Percentiles rank a stretch among this genome's conserved stretches.
phyloP scores from a whole-genome alignment of 2,888 invertebrate genomes.

The Oscheius sp. region DNA sequence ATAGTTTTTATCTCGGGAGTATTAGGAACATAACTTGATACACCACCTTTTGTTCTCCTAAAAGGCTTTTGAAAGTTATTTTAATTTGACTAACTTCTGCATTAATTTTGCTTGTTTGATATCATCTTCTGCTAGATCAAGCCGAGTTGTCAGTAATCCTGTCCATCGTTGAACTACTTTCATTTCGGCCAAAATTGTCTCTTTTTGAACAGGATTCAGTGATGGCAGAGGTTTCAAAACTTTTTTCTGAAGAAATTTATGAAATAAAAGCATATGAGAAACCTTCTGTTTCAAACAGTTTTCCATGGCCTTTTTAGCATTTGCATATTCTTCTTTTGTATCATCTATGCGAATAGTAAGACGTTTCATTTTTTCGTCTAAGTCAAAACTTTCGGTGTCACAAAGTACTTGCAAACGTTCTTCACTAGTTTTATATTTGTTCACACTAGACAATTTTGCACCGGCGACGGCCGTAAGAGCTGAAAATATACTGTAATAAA shows the following conservation, averaged over 20 bases:
- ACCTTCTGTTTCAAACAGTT: background rate
- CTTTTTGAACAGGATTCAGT: background rate
- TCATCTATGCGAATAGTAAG: constrained; percentile 12
- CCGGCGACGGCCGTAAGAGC: background rate
- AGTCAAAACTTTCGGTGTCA: constrained; percentile 22
- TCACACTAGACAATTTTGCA: constrained; percentile 3
- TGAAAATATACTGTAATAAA: background rate
- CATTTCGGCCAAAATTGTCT: background rate
- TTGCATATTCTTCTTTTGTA: constrained; percentile 14
- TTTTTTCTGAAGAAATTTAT: constrained; percentile 1
- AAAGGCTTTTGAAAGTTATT: background rate
- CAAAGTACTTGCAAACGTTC: background rate
- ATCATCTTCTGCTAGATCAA: background rate
- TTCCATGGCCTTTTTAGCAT: background rate
- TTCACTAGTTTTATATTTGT: background rate
- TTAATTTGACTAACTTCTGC: background rate
- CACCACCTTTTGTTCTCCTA: background rate
- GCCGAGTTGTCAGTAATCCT: background rate
- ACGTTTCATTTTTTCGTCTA: constrained; percentile 29
- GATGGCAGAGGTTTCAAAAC: background rate
- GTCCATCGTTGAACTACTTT: background rate
- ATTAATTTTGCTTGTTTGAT: background rate
- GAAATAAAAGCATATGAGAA: background rate
- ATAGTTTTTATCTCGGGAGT: background rate
- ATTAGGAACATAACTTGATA: background rate